Evolutionary conservation across 2,888 invertebrate genomes (phyloP), one percentile per base, ranked within the genome.

Genomic region (Nasonovia ribisnigri): DNA sequence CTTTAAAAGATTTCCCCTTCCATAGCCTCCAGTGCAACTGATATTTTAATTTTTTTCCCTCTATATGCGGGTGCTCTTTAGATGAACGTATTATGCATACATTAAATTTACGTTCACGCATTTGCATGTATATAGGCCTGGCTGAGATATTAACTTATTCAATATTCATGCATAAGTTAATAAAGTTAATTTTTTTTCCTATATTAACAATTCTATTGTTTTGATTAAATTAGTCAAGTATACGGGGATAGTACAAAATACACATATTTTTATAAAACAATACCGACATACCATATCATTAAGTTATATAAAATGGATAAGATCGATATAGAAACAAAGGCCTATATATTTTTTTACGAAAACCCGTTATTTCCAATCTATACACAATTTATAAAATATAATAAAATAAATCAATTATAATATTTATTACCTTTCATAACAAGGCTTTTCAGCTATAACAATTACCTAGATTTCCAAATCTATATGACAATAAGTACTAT

Each of bases 121-220:
- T 91, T 91, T 84, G 54, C 91, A 57, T 54, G 54, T 54, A 54
- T 43, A 91, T 57, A 84, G n/a, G 54, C 29, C 16, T 0, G 60
- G 29, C 20, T 48, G 36, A 46, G 36, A 91, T 91, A 91, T 84
- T 42, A 84, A 84, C 29, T 90, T 48, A 90, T 77, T 54, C 43
- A 84, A 54, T 48, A 90, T 77, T 54, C 43, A 84, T 84, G 54
- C 91, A n/a, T 36, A 54, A 84, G 84, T 84, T 77, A n/a, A 91
- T 84, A 84, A 91, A 84, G 42, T 84, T 51, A 0, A 36, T 42
- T 11, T 57, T 51, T 91, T 84, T 84, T 84, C 16, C 46, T 26
- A 84, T 91, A 84, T 54, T 54, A 91, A 91, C 29, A 77, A 54
- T 54, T 54, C 29, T 54, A 84, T 91, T 51, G 77, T 77, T 90